Conservation (phyloP, 1,140 invertebrate genomes). For the Rhynchophorus ferrugineus region DNA sequence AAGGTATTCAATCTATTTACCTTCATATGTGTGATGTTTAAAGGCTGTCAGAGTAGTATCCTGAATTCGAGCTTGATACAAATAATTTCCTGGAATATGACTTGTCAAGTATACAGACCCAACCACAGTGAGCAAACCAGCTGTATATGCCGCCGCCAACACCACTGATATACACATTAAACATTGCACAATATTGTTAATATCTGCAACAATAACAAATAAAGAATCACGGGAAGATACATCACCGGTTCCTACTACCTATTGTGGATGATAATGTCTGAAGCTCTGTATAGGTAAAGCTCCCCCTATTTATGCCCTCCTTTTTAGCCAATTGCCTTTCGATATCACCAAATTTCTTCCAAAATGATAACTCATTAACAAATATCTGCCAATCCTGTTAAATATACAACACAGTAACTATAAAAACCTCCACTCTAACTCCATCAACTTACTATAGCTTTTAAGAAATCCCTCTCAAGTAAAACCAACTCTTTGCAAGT, state of each 20-base stretch:
- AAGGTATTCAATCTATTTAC: neutral
- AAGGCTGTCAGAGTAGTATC: neutral
- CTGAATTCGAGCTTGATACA: constrained; percentile 25
- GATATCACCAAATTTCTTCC: constrained; percentile 56
- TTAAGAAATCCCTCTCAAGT: constrained; percentile 81
- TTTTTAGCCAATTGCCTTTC: constrained; percentile 62
- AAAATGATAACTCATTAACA: constrained; percentile 63
- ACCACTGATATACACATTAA: constrained; percentile 55
- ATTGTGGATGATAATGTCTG: constrained; percentile 51
- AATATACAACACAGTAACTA: constrained; percentile 19
- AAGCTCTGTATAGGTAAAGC: constrained; percentile 81
- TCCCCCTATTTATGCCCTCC: constrained; percentile 62
- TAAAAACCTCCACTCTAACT: neutral
- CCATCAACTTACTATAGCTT: constrained; percentile 81
- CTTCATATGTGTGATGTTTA: neutral
- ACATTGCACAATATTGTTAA: constrained; percentile 47
- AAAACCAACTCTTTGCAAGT: constrained; percentile 67
- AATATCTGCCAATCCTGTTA: constrained; percentile 77
- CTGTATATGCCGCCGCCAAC: constrained; percentile 62
- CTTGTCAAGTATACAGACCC: constrained; percentile 60
- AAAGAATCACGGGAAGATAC: too few species aligned
- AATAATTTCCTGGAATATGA: constrained; percentile 46
- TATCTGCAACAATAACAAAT: constrained; percentile 29
- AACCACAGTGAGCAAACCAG: constrained; percentile 61
- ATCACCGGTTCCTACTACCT: too few species aligned